Evolutionary conservation across 2,113 vertebrate species (phyloP).

Genomic region (Indicator maculatus): DNA sequence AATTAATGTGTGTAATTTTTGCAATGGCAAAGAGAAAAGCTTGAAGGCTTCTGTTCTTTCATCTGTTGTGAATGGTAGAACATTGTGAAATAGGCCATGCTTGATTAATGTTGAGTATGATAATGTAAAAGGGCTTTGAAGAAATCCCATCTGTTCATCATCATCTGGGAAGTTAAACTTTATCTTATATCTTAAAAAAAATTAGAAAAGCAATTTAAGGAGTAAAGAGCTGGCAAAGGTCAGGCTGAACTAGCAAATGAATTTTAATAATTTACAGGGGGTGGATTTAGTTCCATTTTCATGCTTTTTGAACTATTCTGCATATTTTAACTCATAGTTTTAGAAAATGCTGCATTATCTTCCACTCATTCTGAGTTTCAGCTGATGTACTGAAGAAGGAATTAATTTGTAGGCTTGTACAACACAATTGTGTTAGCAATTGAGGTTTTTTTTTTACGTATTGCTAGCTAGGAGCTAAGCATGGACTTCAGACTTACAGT

Average conservation of each 20-base stretch:
- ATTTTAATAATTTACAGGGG: background rate
- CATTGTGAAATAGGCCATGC: background rate
- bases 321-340: background rate
- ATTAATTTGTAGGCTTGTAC: background rate
- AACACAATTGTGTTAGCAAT: background rate
- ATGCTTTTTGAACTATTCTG: background rate
- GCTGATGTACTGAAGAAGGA: background rate
- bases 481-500: slow-evolving; percentile 21
- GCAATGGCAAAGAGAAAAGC: background rate
- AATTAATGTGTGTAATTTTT: slow-evolving; percentile 4
- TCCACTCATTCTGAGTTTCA: background rate
- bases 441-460: background rate
- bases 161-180: slow-evolving; percentile 13
- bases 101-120: background rate
- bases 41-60: slow-evolving; percentile 2
- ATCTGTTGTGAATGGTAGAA: background rate
- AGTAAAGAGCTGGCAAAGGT: slow-evolving; percentile 20
- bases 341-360: background rate
- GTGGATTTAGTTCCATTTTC: background rate
- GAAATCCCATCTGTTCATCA: slow-evolving; percentile 18
- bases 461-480: background rate
- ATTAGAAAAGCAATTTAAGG: background rate
- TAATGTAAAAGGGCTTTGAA: slow-evolving; percentile 36
- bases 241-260: background rate
- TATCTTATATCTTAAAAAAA: background rate